phyloP scores from a whole-genome alignment of 2,888 invertebrate species.

The Diarsia brunnea region DNA sequence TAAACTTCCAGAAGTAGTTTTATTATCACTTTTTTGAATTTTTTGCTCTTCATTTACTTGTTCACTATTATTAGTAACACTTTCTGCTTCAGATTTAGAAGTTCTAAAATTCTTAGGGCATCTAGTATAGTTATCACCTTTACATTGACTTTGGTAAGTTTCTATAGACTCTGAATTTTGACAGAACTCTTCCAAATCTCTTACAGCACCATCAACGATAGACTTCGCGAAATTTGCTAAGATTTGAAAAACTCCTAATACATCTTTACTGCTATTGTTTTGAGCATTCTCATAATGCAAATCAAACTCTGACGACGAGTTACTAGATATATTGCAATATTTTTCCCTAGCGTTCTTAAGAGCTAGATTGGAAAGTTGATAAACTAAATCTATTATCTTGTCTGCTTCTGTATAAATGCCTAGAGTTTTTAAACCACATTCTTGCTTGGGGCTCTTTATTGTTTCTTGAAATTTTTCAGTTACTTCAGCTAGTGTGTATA shows the following conservation, averaged over 20 bases:
- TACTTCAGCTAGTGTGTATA: conserved; percentile 15
- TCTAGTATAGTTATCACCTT: conserved; percentile 32
- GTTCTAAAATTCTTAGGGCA: conserved; percentile 68
- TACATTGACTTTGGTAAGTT: conserved; percentile 65
- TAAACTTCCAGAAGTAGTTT: neutral
- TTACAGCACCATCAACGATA: conserved; percentile 71
- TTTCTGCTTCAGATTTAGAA: conserved; percentile 72
- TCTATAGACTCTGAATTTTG: conserved; percentile 68
- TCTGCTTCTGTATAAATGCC: conserved; percentile 76
- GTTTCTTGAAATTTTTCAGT: neutral
- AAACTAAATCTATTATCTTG: conserved; percentile 73
- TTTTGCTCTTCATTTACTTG: neutral
- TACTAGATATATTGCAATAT: conserved; percentile 74
- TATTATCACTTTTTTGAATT: neutral
- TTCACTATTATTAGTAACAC: conserved; percentile 74
- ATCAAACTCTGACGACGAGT: neutral
- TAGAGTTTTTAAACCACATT: conserved; percentile 67
- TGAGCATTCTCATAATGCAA: conserved; percentile 27
- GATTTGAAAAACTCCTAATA: conserved; percentile 72
- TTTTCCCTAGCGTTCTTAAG: conserved; percentile 74
- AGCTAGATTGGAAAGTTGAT: conserved; percentile 74
- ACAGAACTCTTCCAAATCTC: conserved; percentile 79
- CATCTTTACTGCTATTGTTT: conserved; percentile 58
- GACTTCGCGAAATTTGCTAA: conserved; percentile 71
- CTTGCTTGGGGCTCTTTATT: neutral